Conservation (phyloP, 2,797 vertebrate genomes). For the Acanthopagrus latus region DNA sequence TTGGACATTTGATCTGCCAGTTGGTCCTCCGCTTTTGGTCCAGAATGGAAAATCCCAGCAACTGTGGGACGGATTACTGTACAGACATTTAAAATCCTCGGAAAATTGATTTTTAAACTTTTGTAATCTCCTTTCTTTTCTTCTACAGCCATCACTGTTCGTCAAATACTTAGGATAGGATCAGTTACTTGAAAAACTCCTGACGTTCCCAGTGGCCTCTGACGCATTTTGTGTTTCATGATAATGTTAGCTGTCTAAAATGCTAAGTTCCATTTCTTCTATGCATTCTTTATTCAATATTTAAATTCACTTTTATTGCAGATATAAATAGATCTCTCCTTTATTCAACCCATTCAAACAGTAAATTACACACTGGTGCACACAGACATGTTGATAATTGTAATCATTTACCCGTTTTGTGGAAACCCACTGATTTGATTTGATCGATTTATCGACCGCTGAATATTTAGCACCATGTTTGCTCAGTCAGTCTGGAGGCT, state of each 20-base stretch:
- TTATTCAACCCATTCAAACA: neutral
- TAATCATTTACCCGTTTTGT: neutral
- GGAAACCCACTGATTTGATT: neutral
- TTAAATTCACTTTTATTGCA: neutral
- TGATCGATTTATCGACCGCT: constrained; percentile 3
- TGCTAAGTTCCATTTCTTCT: neutral
- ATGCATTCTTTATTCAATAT: neutral
- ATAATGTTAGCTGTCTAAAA: neutral
- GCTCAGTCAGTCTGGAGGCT: neutral
- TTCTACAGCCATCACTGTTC: neutral
- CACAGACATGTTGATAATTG: neutral
- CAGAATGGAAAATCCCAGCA: neutral
- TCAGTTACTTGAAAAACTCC: neutral
- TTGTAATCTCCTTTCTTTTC: neutral
- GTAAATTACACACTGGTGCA: neutral
- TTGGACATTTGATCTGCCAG: too few relatives aligned
- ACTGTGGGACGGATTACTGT: neutral
- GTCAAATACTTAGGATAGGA: neutral
- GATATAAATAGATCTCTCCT: too few relatives aligned
- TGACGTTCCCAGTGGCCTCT: neutral
- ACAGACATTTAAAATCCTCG: neutral
- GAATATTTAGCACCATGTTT: constrained; percentile 1
- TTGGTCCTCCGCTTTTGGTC: too few relatives aligned
- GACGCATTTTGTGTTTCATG: neutral
- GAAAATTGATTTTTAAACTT: neutral